These are phyloP conservation scores for Scartelaos histophorus DNA, from an alignment of 2,113 vertebrate species.

Conservation along the genomic window DNA sequence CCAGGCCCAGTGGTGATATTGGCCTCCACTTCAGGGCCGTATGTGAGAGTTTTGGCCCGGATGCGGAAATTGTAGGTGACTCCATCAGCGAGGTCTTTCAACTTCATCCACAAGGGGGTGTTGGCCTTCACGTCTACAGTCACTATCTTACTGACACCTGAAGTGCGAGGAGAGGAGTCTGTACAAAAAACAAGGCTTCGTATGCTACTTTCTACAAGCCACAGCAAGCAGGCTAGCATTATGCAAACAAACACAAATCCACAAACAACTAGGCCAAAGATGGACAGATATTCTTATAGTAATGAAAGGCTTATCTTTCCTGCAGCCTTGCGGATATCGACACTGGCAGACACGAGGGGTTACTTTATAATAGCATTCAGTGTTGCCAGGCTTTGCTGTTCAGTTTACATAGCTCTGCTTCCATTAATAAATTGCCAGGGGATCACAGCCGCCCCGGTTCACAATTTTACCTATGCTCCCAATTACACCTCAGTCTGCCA, in stretches of 20 bases:
- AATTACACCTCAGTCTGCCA: conserved; percentile 68
- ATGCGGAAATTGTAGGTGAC: conserved; percentile 93
- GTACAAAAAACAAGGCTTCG: conserved; percentile 77
- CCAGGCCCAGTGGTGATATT: conserved; percentile 96
- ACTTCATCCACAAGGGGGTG: conserved; percentile 92
- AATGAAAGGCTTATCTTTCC: conserved; percentile 17
- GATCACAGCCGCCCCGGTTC: conserved; percentile 48
- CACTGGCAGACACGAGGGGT: conserved; percentile 17
- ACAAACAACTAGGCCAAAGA: conserved; percentile 14
- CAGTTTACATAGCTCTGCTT: conserved; percentile 35
- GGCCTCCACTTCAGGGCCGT: conserved; percentile 92
- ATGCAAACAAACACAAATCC: conserved; percentile 15
- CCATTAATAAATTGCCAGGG: conserved; percentile 47
- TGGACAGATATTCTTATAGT: conserved; percentile 14
- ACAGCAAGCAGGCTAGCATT: conserved; percentile 51
- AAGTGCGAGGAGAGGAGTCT: conserved; percentile 78
- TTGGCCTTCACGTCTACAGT: conserved; percentile 95
- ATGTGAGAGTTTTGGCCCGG: conserved; percentile 90
- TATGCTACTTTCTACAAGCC: conserved; percentile 65
- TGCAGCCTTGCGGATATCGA: conserved; percentile 14
- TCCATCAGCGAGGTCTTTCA: conserved; percentile 92
- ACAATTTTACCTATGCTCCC: conserved; percentile 64
- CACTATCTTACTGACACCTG: conserved; percentile 98
- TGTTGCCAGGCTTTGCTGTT: conserved; percentile 33
- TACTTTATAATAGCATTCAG: conserved; percentile 20